Conservation (phyloP, 2,888 invertebrate genomes). For the Mantis religiosa region DNA sequence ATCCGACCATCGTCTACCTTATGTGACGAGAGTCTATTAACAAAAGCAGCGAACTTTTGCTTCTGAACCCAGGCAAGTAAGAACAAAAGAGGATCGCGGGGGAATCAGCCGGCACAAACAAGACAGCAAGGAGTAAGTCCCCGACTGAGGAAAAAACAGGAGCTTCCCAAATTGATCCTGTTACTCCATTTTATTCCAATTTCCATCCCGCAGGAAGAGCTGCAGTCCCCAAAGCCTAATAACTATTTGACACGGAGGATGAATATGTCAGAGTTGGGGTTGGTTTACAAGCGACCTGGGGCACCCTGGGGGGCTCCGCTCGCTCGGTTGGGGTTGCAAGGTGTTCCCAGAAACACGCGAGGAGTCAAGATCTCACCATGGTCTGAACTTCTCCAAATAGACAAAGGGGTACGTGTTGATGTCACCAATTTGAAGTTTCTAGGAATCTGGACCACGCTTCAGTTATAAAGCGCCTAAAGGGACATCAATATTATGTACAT, state of each 20-base stretch:
- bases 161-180: constrained; percentile 27
- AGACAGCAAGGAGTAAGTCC: neutral
- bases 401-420: too few relatives aligned
- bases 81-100: too few relatives aligned
- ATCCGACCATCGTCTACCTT: too few relatives aligned
- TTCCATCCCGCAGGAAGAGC: constrained; percentile 12
- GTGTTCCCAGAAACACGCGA: neutral
- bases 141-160: constrained; percentile 2
- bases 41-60: too few relatives aligned
- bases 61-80: too few relatives aligned
- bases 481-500: too few relatives aligned
- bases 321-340: neutral
- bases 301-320: neutral
- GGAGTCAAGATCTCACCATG: neutral
- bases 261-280: constrained; percentile 19
- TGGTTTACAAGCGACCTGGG: neutral
- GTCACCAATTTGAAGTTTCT: too few relatives aligned
- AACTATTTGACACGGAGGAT: constrained; percentile 26
- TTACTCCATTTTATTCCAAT: constrained; percentile 30
- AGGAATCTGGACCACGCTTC: too few relatives aligned
- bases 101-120: neutral
- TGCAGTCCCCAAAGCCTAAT: constrained; percentile 17
- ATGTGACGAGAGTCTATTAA: too few relatives aligned
- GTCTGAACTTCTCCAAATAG: too few relatives aligned
- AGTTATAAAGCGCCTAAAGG: too few relatives aligned